Conservation (phyloP, 2,113 vertebrate species). For the Ranitomeya imitator region DNA sequence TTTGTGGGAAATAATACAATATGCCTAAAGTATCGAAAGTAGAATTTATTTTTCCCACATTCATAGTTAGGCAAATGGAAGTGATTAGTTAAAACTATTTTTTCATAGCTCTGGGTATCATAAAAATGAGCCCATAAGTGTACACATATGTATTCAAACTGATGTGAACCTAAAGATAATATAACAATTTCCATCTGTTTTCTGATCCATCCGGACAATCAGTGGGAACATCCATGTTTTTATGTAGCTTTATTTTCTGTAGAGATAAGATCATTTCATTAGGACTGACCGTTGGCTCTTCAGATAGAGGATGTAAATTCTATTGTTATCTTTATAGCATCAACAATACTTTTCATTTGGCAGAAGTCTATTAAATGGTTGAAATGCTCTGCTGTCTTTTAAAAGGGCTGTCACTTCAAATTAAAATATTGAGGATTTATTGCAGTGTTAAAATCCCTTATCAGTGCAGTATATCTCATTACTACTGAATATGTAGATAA, state of each 20-base stretch:
- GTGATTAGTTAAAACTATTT: constrained; percentile 5
- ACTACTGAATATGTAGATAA: not conserved
- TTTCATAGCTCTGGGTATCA: not conserved
- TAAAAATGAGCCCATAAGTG: not conserved
- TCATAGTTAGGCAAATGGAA: constrained; percentile 28
- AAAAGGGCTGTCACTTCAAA: not conserved
- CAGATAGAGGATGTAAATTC: not conserved
- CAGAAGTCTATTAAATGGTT: not conserved
- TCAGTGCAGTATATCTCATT: not conserved
- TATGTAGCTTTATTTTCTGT: not conserved
- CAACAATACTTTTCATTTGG: constrained; percentile 12
- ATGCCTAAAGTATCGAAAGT: not conserved
- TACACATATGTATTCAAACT: not conserved
- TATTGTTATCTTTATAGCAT: constrained; percentile 19
- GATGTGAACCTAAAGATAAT: constrained; percentile 32
- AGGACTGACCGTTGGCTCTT: not conserved
- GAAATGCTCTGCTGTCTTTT: not conserved
- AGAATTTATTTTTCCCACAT: constrained; percentile 16
- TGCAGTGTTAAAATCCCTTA: not conserved
- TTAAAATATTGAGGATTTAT: not conserved
- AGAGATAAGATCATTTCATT: not conserved
- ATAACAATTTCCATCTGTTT: constrained; percentile 9
- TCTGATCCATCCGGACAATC: not conserved
- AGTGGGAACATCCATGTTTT: not conserved
- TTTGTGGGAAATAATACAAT: not conserved